Evolutionary conservation across 2,888 invertebrate genomes (phyloP), one percentile per base, ranked within the genome.

Genomic region (Listrodromus nycthemerus): DNA sequence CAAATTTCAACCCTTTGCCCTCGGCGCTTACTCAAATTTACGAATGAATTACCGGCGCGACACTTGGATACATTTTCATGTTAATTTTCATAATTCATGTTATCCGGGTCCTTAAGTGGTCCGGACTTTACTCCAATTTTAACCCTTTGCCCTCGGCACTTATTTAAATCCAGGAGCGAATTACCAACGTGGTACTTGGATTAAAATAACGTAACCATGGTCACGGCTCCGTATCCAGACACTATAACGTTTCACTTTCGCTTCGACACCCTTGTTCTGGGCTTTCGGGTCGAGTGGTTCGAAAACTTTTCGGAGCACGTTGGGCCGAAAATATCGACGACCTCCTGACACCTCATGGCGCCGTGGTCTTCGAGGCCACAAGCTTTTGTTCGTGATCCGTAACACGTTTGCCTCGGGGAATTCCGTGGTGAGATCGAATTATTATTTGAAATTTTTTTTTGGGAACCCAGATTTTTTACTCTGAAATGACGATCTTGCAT

Each of bases 61-160:
- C 16, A n/a, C 16, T 30, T 27, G 6, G 5, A 30, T 16, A 24
- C 21, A n/a, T n/a, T n/a, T n/a, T n/a, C n/a, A n/a, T n/a, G n/a
- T n/a, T n/a, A n/a, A n/a, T n/a, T n/a, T n/a, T n/a, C n/a, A n/a
- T n/a, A n/a, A 13, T 21, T 89, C 84, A 88, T 91, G 89, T 76
- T 90, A 52, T 70, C 91, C 90, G 86, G 80, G 65, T 82, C 73
- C 84, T 78, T 89, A 89, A 89, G 88, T 89, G 87, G 89, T 88
- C 89, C 90, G 88, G 89, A 87, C 87, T 88, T 86, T 81, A 82
- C 87, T 89, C 86, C 83, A 86, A 89, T 88, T 88, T 89, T 87
- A 90, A 91, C 89, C 89, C 88, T 90, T 87, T 75, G 48, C 52
- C 37, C 71, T 30, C 55, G 70, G 21, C 50, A 16, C 37, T 65